Percentiles rank a stretch among this genome's conserved stretches.
These are phyloP conservation scores for Melospiza georgiana DNA, from an alignment of 2,113 vertebrate species.

Conservation along the genomic window DNA sequence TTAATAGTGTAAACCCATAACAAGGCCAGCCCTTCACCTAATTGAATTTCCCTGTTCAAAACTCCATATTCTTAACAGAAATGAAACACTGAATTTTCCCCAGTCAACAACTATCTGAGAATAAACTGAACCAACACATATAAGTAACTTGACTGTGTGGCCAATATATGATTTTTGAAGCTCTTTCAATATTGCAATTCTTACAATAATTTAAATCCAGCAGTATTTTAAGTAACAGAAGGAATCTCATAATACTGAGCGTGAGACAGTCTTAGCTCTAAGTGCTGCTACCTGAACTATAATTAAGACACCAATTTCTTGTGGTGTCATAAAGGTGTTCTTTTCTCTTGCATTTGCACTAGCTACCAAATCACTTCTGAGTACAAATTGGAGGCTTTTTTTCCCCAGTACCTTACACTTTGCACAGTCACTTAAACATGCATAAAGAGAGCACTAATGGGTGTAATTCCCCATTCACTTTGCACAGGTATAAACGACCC, in stretches of 20 bases:
- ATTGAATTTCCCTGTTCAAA: not conserved
- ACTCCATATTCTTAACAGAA: not conserved
- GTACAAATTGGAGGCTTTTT: slow-evolving; percentile 6
- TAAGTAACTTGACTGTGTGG: not conserved
- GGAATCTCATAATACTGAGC: not conserved
- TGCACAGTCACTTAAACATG: slow-evolving; percentile 46
- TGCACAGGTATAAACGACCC: not conserved
- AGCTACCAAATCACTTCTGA: slow-evolving; percentile 5
- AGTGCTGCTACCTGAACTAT: not conserved
- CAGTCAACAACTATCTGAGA: not conserved
- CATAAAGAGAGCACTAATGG: slow-evolving; percentile 18
- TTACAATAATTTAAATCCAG: not conserved
- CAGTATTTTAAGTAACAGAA: not conserved
- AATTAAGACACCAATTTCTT: not conserved
- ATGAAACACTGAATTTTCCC: not conserved
- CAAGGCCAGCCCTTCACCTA: not conserved
- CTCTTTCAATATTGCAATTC: not conserved
- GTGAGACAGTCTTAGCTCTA: not conserved
- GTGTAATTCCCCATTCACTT: slow-evolving; percentile 9
- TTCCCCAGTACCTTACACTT: not conserved
- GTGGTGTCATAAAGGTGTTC: not conserved
- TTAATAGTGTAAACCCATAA: not conserved
- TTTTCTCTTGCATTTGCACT: not conserved
- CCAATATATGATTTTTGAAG: not conserved
- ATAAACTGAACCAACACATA: not conserved